A percentile compares a stretch with the other conserved stretches of the same genome.
Conservation (phyloP, 2,888 invertebrate species). For the Thymelicus lineola region DNA sequence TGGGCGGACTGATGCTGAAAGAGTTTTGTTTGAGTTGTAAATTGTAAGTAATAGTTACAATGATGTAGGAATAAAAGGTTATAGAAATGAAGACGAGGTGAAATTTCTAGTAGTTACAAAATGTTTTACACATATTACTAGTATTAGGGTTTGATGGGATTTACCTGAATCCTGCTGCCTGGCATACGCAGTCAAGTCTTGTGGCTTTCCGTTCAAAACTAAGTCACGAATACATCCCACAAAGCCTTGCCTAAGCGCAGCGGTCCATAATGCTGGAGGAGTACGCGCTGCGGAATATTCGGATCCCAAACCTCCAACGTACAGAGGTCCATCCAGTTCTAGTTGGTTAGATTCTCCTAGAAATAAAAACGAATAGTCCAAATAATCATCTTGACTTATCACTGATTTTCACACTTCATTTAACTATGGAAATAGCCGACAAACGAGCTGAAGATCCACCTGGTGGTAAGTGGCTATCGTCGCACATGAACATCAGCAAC, state of each 20-base stretch:
- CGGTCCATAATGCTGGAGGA: conserved; percentile 96
- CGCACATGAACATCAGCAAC: too few species aligned
- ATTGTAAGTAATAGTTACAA: too few species aligned
- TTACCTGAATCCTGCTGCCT: conserved; percentile 95
- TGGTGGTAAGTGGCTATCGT: too few species aligned
- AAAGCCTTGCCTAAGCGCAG: conserved; percentile 94
- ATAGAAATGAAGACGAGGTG: too few species aligned
- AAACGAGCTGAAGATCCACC: too few species aligned
- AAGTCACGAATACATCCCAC: conserved; percentile 97
- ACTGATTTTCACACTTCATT: too few species aligned
- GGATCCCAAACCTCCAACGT: conserved; percentile 94
- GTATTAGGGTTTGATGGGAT: background rate
- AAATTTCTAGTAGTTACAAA: too few species aligned
- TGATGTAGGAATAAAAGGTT: too few species aligned
- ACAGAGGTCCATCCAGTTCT: conserved; percentile 94
- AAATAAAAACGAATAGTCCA: conserved; percentile 40
- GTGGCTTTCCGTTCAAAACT: conserved; percentile 93
- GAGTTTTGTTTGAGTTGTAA: background rate
- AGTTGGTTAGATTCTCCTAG: conserved; percentile 94
- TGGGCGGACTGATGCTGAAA: conserved; percentile 93
- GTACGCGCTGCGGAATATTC: conserved; percentile 91
- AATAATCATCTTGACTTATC: too few species aligned
- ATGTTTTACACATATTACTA: too few species aligned
- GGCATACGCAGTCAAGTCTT: conserved; percentile 95
- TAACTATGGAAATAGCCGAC: too few species aligned